Percentiles rank a stretch among this genome's conserved stretches.
Conservation (phyloP, 2,113 vertebrate species). For the Myodes glareolus region DNA sequence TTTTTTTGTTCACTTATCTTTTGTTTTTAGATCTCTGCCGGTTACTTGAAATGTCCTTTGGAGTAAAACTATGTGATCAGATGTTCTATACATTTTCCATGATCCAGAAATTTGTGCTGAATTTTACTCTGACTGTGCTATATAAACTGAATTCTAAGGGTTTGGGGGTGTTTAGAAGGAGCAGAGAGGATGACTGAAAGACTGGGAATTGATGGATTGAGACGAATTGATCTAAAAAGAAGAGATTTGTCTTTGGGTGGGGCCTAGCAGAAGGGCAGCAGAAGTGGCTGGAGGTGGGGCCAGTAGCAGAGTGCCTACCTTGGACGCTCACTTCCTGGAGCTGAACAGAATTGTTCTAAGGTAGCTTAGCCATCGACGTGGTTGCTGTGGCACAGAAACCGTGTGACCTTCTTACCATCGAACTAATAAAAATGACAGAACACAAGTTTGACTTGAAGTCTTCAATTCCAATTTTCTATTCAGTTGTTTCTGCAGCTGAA, state of each 20-base stretch:
- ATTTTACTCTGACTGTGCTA: background rate
- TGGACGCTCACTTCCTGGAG: no score
- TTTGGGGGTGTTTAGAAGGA: background rate
- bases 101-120: background rate
- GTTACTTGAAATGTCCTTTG: background rate
- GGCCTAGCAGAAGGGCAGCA: background rate
- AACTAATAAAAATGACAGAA: background rate
- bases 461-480: background rate
- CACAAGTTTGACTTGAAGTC: background rate
- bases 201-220: no score
- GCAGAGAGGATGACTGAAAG: background rate
- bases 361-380: background rate
- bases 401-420: background rate
- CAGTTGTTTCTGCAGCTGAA: background rate
- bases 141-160: background rate
- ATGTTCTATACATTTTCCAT: background rate
- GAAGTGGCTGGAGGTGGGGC: background rate
- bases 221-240: background rate
- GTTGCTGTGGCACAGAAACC: background rate
- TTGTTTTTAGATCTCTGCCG: background rate
- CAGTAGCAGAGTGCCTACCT: no score
- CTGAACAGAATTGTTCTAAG: background rate
- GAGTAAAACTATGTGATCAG: background rate
- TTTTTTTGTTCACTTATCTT: no score
- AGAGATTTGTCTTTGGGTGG: background rate